A percentile compares a stretch with the other conserved stretches of the same genome.
Conservation (phyloP, 2,888 invertebrate genomes). For the Drosophila birchii region DNA sequence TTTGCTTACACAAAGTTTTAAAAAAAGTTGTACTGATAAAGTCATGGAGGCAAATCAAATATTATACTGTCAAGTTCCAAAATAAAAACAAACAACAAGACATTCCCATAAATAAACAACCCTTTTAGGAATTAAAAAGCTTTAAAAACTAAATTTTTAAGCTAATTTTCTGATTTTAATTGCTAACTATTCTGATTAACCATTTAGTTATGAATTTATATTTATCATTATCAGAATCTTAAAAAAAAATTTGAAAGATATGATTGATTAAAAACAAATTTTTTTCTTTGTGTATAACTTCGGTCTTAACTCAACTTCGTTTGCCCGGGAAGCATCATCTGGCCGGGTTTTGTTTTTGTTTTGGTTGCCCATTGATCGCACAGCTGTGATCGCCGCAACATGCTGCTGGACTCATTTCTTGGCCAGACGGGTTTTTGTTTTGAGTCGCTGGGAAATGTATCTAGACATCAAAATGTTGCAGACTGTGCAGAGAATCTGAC, state of each 20-base stretch:
- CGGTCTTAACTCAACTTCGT: conserved; percentile 17
- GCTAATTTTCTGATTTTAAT: too few species aligned
- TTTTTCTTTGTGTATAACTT: conserved; percentile 9
- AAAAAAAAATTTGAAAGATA: neutral
- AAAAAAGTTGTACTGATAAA: too few species aligned
- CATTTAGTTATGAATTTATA: neutral
- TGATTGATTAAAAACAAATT: too few species aligned
- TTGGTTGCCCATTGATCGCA: conserved; percentile 31
- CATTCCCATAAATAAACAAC: too few species aligned
- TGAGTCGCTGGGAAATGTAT: conserved; percentile 58
- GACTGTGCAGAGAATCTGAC: conserved; percentile 4
- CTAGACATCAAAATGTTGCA: conserved; percentile 8
- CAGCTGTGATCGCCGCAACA: conserved; percentile 41
- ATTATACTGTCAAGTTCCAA: neutral
- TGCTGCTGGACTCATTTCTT: conserved; percentile 29
- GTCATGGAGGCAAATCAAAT: neutral
- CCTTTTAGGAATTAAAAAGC: too few species aligned
- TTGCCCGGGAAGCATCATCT: conserved; percentile 51
- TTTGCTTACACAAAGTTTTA: neutral
- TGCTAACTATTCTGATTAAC: too few species aligned
- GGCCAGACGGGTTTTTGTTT: conserved; percentile 37
- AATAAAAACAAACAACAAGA: too few species aligned
- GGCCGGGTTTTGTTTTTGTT: conserved; percentile 33
- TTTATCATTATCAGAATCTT: neutral
- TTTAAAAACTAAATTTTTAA: too few species aligned